Evolutionary conservation across 2,888 invertebrate genomes (phyloP), one percentile per base, ranked within the genome.

Genomic region (Erebia epiphron): DNA sequence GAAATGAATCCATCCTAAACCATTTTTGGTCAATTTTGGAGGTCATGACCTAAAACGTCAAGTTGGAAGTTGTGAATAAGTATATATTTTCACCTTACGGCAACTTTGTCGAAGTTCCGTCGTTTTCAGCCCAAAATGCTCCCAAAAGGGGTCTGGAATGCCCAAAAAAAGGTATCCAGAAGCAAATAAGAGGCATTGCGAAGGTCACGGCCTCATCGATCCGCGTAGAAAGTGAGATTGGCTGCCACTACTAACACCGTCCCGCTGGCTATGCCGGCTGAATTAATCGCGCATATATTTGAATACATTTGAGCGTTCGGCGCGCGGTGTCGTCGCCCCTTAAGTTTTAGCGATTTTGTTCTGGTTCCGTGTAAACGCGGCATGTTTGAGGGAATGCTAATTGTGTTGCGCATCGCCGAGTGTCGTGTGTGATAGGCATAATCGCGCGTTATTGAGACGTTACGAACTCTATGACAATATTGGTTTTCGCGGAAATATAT

Each of bases 271-370:
- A 94, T 94, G 94, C 94, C 90, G 90, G 83, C 93, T 93, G 94
- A 93, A 94, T 94, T 94, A 94, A 94, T 94, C 93, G 92, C 92
- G 94, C 94, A 94, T 94, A 94, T 89, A 94, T 94, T 94, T 93
- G 94, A 94, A 94, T 94, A 87, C 84, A 87, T 87, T 87, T 87
- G 78, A 85, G 85, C 89, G 88, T 89, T 88, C 86, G 89, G 82
- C 80, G 78, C 82, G 86, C 82, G 86, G 89, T 89, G 91, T 91
- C 91, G 91, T 90, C 90, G 92, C 89, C 90, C 86, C 91, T 90
- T 89, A 88, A 92, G 88, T 90, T 92, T 91, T 90, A 90, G 85
- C 89, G 84, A 89, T 91, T 91, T 90, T 90, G 91, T 90, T 89
- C 83, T 75, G 75, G 69, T 64, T 58, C 57, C 35, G 56, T 71